Conservation (phyloP, 2,888 invertebrate genomes). For the Cinara cedri region DNA sequence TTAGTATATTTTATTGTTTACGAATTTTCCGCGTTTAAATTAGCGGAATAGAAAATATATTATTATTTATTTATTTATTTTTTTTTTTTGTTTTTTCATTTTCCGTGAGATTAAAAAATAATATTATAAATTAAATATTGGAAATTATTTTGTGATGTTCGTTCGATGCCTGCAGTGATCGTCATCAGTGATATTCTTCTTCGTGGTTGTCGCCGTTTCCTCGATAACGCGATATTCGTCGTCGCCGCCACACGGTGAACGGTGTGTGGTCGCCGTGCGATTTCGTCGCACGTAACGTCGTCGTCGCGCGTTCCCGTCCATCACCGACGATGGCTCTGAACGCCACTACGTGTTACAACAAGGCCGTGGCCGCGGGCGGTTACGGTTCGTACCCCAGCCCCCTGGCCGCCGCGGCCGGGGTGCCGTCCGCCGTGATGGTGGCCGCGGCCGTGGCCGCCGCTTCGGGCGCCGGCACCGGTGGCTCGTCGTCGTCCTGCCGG, state of each 20-base stretch:
- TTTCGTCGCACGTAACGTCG: not conserved
- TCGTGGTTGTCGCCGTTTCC: not conserved
- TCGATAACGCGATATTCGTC: not conserved
- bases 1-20: not conserved
- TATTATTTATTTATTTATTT: not conserved
- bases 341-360: constrained; percentile 56
- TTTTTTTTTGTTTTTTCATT: not conserved
- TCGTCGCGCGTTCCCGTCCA: not conserved
- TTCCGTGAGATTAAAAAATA: too few relatives aligned
- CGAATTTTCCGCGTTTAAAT: too few relatives aligned
- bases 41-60: not conserved
- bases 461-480: constrained; percentile 13
- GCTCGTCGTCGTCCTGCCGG: constrained; percentile 32
- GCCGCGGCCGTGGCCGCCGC: constrained; percentile 50
- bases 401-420: constrained; percentile 46
- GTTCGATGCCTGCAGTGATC: constrained; percentile 20
- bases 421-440: constrained; percentile 48
- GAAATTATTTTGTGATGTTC: not conserved
- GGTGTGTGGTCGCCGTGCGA: constrained; percentile 1
- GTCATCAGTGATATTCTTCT: not conserved
- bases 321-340: constrained; percentile 43
- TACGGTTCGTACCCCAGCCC: constrained; percentile 53
- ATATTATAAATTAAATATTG: too few relatives aligned
- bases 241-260: not conserved
- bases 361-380: constrained; percentile 33